These are phyloP conservation scores for Lithophane ornitopus DNA, from an alignment of 2,888 invertebrate genomes.

Conservation along the genomic window DNA sequence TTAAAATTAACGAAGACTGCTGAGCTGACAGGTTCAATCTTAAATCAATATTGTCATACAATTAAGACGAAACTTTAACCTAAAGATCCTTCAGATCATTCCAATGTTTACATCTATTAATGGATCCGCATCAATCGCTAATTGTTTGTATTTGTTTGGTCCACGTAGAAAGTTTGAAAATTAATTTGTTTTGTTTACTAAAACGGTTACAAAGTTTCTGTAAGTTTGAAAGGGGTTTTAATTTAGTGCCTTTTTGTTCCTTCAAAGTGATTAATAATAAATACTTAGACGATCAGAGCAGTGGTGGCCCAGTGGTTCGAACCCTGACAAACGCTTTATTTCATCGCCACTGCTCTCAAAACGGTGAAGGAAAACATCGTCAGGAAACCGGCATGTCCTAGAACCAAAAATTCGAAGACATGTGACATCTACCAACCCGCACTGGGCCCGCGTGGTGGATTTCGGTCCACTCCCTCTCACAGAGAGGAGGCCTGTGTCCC, in stretches of 20 bases:
- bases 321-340: too few species aligned
- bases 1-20: constrained; percentile 14
- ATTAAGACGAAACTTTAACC: constrained; percentile 44
- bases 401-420: too few species aligned
- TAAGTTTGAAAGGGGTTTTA: background rate
- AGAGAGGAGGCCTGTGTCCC: too few species aligned
- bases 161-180: constrained; percentile 32
- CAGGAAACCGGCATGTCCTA: too few species aligned
- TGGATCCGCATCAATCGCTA: constrained; percentile 25
- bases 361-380: too few species aligned
- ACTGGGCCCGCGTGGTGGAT: too few species aligned
- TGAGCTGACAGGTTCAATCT: constrained; percentile 31
- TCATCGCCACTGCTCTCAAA: too few species aligned
- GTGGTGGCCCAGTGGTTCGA: too few species aligned
- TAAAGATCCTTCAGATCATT: constrained; percentile 21
- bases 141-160: constrained; percentile 35
- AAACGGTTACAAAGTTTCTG: constrained; percentile 1
- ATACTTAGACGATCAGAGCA: too few species aligned
- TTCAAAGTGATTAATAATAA: too few species aligned
- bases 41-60: constrained; percentile 59
- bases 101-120: constrained; percentile 43
- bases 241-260: background rate
- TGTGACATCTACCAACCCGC: too few species aligned
- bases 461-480: too few species aligned
- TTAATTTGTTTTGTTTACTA: constrained; percentile 33